Evolutionary conservation across 2,888 invertebrate genomes (phyloP).

Genomic region (Monoplex corrugatus): DNA sequence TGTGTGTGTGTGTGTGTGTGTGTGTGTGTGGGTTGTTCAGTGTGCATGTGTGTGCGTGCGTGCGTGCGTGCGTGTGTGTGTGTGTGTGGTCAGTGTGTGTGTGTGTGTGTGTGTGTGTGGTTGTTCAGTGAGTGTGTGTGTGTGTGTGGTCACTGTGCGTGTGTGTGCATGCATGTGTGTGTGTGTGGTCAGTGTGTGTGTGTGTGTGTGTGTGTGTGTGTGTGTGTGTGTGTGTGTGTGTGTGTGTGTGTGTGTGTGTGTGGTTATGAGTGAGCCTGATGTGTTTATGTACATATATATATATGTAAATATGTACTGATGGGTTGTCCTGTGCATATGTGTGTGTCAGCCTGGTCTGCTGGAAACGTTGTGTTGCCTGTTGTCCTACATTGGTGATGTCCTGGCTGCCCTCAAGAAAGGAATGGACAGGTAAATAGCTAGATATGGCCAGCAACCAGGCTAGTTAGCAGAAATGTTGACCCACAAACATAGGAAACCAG

Average conservation of each 20-base stretch:
- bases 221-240: background rate
- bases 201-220: background rate
- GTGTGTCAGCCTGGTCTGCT: constrained; percentile 72
- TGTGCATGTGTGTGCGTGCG: background rate
- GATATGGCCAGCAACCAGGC: no score
- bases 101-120: background rate
- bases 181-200: background rate
- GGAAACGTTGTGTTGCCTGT: constrained; percentile 88
- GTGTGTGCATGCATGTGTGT: background rate
- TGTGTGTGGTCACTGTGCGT: background rate
- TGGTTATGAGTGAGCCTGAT: background rate
- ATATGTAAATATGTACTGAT: no score
- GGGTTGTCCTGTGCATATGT: background rate
- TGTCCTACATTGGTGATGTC: constrained; percentile 92
- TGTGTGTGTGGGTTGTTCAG: background rate
- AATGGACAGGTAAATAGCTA: constrained; percentile 74
- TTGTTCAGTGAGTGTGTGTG: background rate
- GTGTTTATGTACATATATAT: background rate
- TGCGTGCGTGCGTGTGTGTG: background rate
- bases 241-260: background rate
- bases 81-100: background rate
- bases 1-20: background rate
- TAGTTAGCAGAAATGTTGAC: no score
- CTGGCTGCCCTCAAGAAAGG: constrained; percentile 84
- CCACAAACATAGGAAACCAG: no score